Evolutionary conservation across 1,140 invertebrate species (phyloP).

Genomic region (Macrobrachium rosenbergii): DNA sequence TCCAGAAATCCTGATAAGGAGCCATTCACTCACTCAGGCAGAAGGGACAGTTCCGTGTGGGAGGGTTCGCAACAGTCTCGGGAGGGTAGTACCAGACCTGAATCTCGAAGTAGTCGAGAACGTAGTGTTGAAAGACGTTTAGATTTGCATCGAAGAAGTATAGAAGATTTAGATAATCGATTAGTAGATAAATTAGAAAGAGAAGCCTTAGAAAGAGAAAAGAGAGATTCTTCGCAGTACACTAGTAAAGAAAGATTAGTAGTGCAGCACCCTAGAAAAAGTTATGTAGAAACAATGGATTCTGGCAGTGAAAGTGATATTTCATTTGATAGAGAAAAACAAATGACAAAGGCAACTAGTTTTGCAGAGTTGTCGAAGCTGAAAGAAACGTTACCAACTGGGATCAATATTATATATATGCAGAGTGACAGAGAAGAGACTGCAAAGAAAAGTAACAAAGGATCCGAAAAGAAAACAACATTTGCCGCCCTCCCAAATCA

Average conservation of each 20-base stretch:
- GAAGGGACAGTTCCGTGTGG: slow-evolving; percentile 59
- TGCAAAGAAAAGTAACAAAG: slow-evolving; percentile 70
- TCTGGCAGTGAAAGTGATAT: slow-evolving; percentile 65
- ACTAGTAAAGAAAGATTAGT: slow-evolving; percentile 51
- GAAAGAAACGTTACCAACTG: slow-evolving; percentile 70
- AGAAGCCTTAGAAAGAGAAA: slow-evolving; percentile 64
- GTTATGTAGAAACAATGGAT: slow-evolving; percentile 37
- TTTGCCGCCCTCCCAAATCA: slow-evolving; percentile 81
- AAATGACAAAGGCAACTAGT: slow-evolving; percentile 75
- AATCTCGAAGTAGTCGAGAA: slow-evolving; percentile 54
- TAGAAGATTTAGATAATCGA: slow-evolving; percentile 65
- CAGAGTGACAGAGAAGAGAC: slow-evolving; percentile 75
- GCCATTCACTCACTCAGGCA: slow-evolving; percentile 71
- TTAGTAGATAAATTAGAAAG: slow-evolving; percentile 65
- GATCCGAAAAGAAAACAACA: slow-evolving; percentile 77
- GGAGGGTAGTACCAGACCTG: slow-evolving; percentile 43
- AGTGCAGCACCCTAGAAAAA: slow-evolving; percentile 48
- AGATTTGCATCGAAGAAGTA: slow-evolving; percentile 44
- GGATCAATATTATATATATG: slow-evolving; percentile 78
- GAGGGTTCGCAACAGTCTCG: slow-evolving; percentile 34
- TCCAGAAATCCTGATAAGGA: slow-evolving; percentile 85
- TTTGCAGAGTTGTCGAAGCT: slow-evolving; percentile 79
- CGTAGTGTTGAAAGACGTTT: slow-evolving; percentile 51
- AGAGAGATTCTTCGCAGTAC: slow-evolving; percentile 43
- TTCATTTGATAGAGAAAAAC: slow-evolving; percentile 64